Conservation (phyloP, 2,113 vertebrate genomes). For the Vireo altiloquus region DNA sequence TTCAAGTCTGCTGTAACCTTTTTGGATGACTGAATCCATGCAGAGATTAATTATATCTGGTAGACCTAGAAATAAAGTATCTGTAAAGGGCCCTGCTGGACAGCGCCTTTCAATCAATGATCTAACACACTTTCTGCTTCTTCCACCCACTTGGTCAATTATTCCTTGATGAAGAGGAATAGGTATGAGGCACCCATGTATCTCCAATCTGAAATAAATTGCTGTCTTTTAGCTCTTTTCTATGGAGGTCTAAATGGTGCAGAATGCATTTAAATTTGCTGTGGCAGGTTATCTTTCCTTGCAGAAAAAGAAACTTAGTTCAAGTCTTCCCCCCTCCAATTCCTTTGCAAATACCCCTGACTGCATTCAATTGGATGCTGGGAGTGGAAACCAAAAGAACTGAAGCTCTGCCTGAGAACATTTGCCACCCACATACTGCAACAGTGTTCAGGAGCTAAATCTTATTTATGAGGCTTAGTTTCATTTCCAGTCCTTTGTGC, state of each 20-base stretch:
- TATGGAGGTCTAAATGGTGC: neutral
- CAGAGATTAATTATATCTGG: neutral
- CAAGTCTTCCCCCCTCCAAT: neutral
- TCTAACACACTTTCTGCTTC: neutral
- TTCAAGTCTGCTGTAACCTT: neutral
- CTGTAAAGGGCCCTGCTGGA: neutral
- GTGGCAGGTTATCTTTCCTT: neutral
- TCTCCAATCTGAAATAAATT: neutral
- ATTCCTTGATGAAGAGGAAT: neutral
- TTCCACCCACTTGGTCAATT: neutral
- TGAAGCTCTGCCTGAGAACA: constrained; percentile 28
- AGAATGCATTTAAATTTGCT: neutral
- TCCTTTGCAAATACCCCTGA: neutral
- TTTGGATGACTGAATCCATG: neutral
- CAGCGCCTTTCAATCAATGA: neutral
- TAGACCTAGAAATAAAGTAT: neutral
- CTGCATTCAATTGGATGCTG: neutral
- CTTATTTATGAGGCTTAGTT: constrained; percentile 29
- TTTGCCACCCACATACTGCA: constrained; percentile 41
- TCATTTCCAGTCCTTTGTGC: constrained; percentile 19
- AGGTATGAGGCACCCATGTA: neutral
- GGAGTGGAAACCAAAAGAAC: neutral
- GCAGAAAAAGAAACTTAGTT: neutral
- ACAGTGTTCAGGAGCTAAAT: constrained; percentile 1
- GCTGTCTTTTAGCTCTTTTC: neutral